Base-by-base conservation (phyloP, 2,113 vertebrate species). In the Felis catus region DNA sequence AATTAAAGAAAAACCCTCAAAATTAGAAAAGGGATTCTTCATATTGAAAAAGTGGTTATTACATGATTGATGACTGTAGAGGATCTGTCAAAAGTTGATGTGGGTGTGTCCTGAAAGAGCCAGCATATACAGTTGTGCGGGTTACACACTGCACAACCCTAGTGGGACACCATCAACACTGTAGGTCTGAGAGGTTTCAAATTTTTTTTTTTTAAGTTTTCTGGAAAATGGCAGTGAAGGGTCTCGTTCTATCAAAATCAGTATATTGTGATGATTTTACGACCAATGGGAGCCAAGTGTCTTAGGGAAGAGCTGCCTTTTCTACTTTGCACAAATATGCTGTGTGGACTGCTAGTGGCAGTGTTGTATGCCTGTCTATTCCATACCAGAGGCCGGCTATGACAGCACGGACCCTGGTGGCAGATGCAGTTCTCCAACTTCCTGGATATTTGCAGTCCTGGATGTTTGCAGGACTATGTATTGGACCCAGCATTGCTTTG, bases 331-430 rank as follows among this genome's bases (percentile, higher is more conserved):
- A 39, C 33, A 21, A 58, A 90, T 31, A 53, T 0, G 15, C 18
- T 0, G 8, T n/a, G 23, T 31, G 19, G 58, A 31, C 3, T 27
- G 53, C 33, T 41, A 66, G 39, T 45, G 23, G 65, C 33, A 7
- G 61, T 12, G 19, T 14, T 2, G 16, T 45, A 31, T 0, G 13
- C 55, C 58, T 76, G 4, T 65, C 58, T 76, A 6, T 3, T 61
- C 18, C 29, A 25, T 0, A 25, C 3, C 51, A 16, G 27, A 33
- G 5, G 0, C 6, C 4, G 31, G 25, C 11, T 5, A 4, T 11
- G 29, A n/a, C 8, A 68, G 41, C 48, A 19, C 25, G 36, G 61
- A 18, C 16, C 41, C 61, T 39, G 36, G 16, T 5, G 16, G 39
- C 15, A 0, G 4, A 0, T 10, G 45, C 2, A 3, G 3, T 1